Evolutionary conservation across 1,140 invertebrate species (phyloP).

Genomic region (Drosophila pectinifera): DNA sequence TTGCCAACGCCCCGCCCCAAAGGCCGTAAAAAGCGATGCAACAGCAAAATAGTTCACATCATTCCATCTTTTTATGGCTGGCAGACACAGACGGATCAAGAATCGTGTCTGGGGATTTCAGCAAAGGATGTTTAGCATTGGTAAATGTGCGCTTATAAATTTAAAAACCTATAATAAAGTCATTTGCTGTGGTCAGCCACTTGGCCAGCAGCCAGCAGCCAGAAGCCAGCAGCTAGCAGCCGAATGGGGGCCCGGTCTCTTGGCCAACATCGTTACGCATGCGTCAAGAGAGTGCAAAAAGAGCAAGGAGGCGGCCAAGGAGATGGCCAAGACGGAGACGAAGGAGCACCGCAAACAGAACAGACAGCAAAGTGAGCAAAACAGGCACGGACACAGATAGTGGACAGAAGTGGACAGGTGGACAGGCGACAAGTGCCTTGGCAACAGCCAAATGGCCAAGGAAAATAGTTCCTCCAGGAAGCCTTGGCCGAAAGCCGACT

Average conservation of each 20-base stretch:
- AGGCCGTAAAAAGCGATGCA: slow-evolving; percentile 48
- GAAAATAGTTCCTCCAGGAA: slow-evolving; percentile 32
- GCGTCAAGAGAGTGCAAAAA: slow-evolving; percentile 25
- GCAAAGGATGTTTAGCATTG: slow-evolving; percentile 64
- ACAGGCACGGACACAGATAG: slow-evolving; percentile 39
- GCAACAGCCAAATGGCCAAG: slow-evolving; percentile 40
- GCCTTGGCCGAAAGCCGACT: background rate
- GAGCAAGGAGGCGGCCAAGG: slow-evolving; percentile 3
- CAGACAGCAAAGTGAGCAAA: slow-evolving; percentile 42
- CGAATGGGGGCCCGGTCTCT: slow-evolving; percentile 14
- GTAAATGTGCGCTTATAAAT: slow-evolving; percentile 82
- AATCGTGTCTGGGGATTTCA: slow-evolving; percentile 64
- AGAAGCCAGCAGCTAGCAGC: background rate
- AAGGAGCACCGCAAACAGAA: slow-evolving; percentile 30
- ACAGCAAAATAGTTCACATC: slow-evolving; percentile 42
- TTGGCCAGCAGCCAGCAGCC: slow-evolving; percentile 36
- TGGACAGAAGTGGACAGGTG: slow-evolving; percentile 5
- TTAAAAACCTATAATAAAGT: slow-evolving; percentile 83
- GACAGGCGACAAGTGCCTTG: slow-evolving; percentile 51
- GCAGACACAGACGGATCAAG: slow-evolving; percentile 6
- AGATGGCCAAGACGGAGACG: slow-evolving; percentile 1
- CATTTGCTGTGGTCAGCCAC: slow-evolving; percentile 65
- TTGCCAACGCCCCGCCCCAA: slow-evolving; percentile 15
- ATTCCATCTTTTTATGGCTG: slow-evolving; percentile 31
- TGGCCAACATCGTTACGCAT: slow-evolving; percentile 59